Conservation (phyloP, 2,888 invertebrate genomes). For the Octonoba sinensis region DNA sequence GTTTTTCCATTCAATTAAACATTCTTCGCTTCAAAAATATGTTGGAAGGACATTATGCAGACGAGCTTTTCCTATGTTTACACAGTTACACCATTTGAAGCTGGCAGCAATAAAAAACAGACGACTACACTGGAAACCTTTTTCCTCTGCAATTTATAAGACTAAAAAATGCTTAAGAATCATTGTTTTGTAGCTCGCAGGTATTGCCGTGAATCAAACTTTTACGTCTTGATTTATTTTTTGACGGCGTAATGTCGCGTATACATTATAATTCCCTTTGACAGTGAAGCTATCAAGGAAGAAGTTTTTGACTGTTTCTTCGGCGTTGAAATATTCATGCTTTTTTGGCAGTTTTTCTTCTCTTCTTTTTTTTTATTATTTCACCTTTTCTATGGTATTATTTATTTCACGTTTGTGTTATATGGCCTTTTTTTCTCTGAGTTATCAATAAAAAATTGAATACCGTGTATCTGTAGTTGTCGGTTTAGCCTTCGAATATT, state of each 20-base stretch:
- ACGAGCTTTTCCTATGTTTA: too few species aligned
- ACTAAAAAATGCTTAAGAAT: constrained; percentile 24
- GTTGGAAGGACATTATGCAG: too few species aligned
- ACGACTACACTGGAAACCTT: neutral
- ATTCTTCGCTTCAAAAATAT: too few species aligned
- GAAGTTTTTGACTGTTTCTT: constrained; percentile 35
- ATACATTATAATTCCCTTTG: constrained; percentile 38
- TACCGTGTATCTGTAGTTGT: constrained; percentile 21
- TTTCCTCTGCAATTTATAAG: constrained; percentile 22
- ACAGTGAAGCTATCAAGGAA: constrained; percentile 18
- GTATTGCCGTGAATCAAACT: constrained; percentile 23
- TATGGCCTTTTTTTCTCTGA: constrained; percentile 25
- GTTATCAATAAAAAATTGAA: constrained; percentile 26
- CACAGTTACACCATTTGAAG: neutral
- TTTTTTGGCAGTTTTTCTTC: constrained; percentile 23
- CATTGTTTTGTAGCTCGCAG: constrained; percentile 26
- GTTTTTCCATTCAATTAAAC: too few species aligned
- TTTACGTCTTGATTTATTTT: constrained; percentile 22
- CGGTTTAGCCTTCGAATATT: too few species aligned
- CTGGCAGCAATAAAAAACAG: constrained; percentile 4
- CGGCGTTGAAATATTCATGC: constrained; percentile 55
- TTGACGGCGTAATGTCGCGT: constrained; percentile 22
- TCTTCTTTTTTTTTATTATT: constrained; percentile 17
- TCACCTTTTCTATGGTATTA: constrained; percentile 9
- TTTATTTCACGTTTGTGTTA: constrained; percentile 46